phyloP scores from a whole-genome alignment of 2,888 invertebrate genomes.

The Drosophila robusta region DNA sequence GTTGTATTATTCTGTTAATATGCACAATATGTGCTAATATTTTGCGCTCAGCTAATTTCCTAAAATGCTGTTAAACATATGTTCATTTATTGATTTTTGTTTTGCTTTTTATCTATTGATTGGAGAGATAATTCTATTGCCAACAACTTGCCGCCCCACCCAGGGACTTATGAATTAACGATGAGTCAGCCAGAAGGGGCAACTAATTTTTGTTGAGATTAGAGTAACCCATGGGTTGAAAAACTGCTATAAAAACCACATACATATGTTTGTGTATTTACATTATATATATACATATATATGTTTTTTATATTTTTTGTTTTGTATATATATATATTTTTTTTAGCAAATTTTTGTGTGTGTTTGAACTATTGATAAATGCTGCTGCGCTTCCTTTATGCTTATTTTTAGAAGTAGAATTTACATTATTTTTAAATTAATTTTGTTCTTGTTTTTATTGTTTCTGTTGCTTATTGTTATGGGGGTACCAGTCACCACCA shows the following conservation, averaged over 20 bases:
- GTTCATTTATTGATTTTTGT: background rate
- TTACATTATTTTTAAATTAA: constrained; percentile 6
- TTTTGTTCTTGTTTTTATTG: constrained; percentile 6
- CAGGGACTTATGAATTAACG: background rate
- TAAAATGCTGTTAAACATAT: background rate
- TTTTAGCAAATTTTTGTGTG: background rate
- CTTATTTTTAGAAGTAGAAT: background rate
- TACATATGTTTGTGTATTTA: background rate
- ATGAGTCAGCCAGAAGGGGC: constrained; percentile 14
- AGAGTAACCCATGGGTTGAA: background rate
- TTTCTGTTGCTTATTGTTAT: constrained; percentile 28
- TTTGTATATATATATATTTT: background rate
- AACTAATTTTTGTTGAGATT: constrained; percentile 2
- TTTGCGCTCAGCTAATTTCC: too few relatives aligned
- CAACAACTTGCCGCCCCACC: background rate
- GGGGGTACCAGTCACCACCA: constrained; percentile 49
- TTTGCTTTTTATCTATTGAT: background rate
- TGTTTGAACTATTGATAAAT: constrained; percentile 1
- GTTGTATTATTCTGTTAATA: too few relatives aligned
- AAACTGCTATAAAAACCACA: background rate
- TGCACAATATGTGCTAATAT: too few relatives aligned
- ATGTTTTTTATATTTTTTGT: background rate
- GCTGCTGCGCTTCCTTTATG: background rate
- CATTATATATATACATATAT: background rate
- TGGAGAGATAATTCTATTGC: background rate